Conservation (phyloP, 2,113 vertebrate species). For the Pachypanchax playfairii region DNA sequence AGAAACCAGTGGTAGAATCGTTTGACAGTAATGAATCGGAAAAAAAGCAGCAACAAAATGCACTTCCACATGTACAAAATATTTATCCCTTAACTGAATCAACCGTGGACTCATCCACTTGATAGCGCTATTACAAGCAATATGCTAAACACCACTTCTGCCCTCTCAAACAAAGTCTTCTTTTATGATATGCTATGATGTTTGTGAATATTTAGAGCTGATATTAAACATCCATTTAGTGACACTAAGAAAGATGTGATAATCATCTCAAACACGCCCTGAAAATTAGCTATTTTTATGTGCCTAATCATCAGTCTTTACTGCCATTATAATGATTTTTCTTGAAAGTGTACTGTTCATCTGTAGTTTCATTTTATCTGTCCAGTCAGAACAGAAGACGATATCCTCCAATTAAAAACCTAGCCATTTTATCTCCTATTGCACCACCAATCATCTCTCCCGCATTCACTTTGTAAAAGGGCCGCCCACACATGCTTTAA, state of each 20-base stretch:
- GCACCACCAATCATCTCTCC: slow-evolving; percentile 17
- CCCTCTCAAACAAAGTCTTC: not conserved
- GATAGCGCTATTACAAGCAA: not conserved
- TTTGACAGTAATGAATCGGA: slow-evolving; percentile 4
- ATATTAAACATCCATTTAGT: too few relatives aligned
- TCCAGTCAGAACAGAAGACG: slow-evolving; percentile 2
- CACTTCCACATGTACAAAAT: not conserved
- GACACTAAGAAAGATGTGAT: not conserved
- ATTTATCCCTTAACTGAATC: not conserved
- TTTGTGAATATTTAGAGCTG: not conserved
- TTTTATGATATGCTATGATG: not conserved
- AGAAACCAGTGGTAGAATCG: not conserved
- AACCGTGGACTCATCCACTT: not conserved
- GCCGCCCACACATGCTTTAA: slow-evolving; percentile 29
- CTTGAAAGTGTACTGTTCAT: not conserved
- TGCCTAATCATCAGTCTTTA: not conserved
- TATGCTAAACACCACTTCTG: not conserved
- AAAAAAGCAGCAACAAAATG: not conserved
- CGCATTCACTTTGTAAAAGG: not conserved
- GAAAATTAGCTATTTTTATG: not conserved
- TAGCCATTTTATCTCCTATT: slow-evolving; percentile 13
- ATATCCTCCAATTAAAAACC: slow-evolving; percentile 36
- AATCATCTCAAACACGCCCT: not conserved
- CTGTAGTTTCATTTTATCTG: not conserved
- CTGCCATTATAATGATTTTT: not conserved